A percentile compares a stretch with the other conserved stretches of the same genome.
Evolutionary conservation across 2,113 vertebrate species (phyloP).

Genomic region (Elaphurus davidianus): DNA sequence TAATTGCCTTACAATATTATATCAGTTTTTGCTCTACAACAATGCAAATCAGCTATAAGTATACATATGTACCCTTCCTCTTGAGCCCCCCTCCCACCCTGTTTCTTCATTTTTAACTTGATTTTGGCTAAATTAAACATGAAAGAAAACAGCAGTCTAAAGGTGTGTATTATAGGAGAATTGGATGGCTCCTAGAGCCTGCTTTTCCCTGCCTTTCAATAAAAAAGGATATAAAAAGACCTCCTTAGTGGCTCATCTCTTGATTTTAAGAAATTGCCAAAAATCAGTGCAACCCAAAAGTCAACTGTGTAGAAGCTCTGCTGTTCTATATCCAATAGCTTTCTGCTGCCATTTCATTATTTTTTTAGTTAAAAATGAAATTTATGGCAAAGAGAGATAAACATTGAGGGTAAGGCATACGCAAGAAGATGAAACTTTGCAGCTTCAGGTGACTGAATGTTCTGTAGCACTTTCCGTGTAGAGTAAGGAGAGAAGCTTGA

Average conservation of each 20-base stretch:
- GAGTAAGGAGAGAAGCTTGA: neutral
- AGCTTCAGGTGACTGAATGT: neutral
- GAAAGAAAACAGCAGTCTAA: neutral
- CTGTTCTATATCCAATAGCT: neutral
- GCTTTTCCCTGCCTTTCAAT: slow-evolving; percentile 1
- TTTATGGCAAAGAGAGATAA: neutral
- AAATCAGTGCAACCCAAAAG: neutral
- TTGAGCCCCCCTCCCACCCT: neutral
- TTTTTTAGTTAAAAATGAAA: neutral
- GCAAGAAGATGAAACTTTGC: neutral
- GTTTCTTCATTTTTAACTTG: neutral
- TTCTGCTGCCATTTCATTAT: neutral
- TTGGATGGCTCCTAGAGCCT: neutral
- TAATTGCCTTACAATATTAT: neutral
- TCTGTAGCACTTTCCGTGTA: neutral
- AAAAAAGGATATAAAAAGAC: neutral
- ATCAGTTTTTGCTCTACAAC: neutral
- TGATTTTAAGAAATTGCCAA: slow-evolving; percentile 7
- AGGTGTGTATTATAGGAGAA: neutral
- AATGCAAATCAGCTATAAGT: neutral
- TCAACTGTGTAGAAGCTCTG: neutral
- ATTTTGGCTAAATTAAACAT: neutral
- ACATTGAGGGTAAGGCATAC: neutral
- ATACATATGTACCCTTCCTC: neutral
- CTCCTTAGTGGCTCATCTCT: neutral